Base-by-base conservation (phyloP, 1,140 invertebrate species). In the Cyphomyrmex costatus region DNA sequence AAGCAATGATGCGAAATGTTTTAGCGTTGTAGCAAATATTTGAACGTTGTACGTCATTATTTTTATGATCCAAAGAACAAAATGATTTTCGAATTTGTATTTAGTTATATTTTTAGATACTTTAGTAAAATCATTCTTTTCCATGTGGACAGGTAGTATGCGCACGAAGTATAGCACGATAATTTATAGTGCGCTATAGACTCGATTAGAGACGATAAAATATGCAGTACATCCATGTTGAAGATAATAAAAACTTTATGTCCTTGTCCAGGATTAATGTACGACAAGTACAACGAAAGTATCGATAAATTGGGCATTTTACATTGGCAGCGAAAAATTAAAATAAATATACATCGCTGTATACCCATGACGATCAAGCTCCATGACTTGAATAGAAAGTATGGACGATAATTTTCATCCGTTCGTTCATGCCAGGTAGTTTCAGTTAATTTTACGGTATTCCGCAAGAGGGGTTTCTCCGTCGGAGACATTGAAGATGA, bases 231-330 rank as follows among this genome's bases (percentile, higher is more conserved):
- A 42, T 27, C 21, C 8, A 27, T 27, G 8, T 78, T 63, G 21
- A 49, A 16, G n/a, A 10, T 46, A 10, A 14, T 27, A n/a, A 19
- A 80, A 58, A 80, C 16, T 56, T 56, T 70, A 42, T 14, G 58
- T 12, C 19, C 19, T 4, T 56, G 16, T 58, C 8, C 8, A 3
- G n/a, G 36, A 24, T 2, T 16, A 77, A 77, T 16, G 16, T 24
- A 16, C n/a, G 27, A 7, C 10, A 14, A 61, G 19, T 12, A n/a
- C n/a, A 74, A 42, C 14, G 36, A 83, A 83, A 83, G 42, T 70
- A 60, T 61, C 79, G 24, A 60, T 83, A 83, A 83, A 74, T 74
- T 30, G 16, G 61, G 21, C 42, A 19, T 74, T 83, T 83, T 83
- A 83, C 70, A 83, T 83, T 60, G 53, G 19, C 16, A 16, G 24